A percentile compares a stretch with the other conserved stretches of the same genome.
Conservation (phyloP, 2,888 invertebrate species). For the Caradrina clavipalpis region DNA sequence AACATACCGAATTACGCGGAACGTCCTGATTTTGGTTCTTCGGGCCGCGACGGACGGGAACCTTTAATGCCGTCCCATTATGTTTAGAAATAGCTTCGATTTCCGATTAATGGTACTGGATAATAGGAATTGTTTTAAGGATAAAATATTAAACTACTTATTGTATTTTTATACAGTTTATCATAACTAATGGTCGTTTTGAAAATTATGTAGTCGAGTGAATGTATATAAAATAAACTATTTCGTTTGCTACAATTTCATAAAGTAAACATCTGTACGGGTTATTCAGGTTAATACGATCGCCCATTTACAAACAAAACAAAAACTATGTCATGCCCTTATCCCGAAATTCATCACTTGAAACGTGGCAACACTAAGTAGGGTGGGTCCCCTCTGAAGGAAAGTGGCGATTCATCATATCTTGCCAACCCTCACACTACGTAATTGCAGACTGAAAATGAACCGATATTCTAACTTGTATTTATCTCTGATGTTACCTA, state of each 20-base stretch:
- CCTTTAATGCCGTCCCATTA: conserved; percentile 39
- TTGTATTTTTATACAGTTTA: background rate
- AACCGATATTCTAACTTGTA: conserved; percentile 56
- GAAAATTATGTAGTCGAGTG: background rate
- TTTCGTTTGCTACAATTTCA: background rate
- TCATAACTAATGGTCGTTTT: background rate
- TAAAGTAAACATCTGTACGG: background rate
- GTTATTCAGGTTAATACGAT: background rate
- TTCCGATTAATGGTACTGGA: conserved; percentile 29
- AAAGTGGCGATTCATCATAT: conserved; percentile 70
- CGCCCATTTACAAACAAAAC: conserved; percentile 10
- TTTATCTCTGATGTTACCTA: conserved; percentile 55
- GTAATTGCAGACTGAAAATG: conserved; percentile 66
- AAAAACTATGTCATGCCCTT: conserved; percentile 21
- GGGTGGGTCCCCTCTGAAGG: conserved; percentile 60
- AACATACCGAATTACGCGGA: conserved; percentile 43
- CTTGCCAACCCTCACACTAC: conserved; percentile 59
- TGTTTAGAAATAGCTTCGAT: conserved; percentile 48
- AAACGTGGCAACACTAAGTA: conserved; percentile 44
- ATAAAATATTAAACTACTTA: conserved; percentile 2
- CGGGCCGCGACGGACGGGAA: conserved; percentile 4
- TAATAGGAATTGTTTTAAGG: conserved; percentile 6
- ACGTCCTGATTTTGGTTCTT: conserved; percentile 36
- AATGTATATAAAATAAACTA: background rate
- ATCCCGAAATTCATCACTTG: conserved; percentile 38